phyloP scores from a whole-genome alignment of 2,113 vertebrate genomes.

The Aegypius monachus region DNA sequence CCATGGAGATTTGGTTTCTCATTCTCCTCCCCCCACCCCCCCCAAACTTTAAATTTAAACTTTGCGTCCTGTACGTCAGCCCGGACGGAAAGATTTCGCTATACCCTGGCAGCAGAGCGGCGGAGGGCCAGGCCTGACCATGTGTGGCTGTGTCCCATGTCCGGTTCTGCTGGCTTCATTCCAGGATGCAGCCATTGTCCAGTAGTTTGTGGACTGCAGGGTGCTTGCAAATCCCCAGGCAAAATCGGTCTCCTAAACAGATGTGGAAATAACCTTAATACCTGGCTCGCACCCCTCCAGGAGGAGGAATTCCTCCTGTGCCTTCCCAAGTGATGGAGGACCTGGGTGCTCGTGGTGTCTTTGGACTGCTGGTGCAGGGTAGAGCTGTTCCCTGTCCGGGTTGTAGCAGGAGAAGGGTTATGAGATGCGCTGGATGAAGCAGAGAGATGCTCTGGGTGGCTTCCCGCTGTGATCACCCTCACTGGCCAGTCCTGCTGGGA shows the following conservation, averaged over 20 bases:
- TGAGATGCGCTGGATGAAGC: rapidly evolving
- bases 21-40: not conserved
- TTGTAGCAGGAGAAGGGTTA: not conserved
- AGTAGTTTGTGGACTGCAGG: rapidly evolving
- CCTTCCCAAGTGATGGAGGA: not conserved
- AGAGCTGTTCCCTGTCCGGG: not conserved
- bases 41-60: not conserved
- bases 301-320: not conserved
- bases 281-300: rapidly evolving
- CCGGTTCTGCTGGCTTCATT: not conserved
- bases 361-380: not conserved
- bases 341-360: not conserved
- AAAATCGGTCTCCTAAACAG: not conserved
- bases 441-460: not conserved
- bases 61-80: not conserved
- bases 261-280: too few relatives aligned
- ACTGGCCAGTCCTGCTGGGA: not conserved
- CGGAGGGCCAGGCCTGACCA: rapidly evolving
- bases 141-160: not conserved
- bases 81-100: not conserved
- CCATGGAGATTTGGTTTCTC: not conserved
- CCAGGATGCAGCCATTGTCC: not conserved
- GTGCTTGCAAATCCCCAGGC: not conserved
- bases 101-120: not conserved
- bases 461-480: rapidly evolving